phyloP scores from a whole-genome alignment of 2,888 invertebrate species.

The Syrphus vitripennis region DNA sequence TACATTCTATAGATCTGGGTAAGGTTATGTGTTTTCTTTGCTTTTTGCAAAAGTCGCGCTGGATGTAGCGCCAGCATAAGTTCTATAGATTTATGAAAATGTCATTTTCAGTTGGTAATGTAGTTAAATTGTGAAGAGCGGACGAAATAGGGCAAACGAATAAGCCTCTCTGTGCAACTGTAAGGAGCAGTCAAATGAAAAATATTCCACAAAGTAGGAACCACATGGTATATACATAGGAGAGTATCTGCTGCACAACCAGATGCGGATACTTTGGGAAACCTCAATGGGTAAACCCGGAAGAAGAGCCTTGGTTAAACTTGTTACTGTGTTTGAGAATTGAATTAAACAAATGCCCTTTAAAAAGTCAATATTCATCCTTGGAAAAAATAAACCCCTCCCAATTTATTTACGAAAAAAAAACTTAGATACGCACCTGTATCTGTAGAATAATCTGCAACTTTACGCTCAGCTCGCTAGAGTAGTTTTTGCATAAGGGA shows the following conservation, averaged over 20 bases:
- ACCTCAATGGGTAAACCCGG: not conserved
- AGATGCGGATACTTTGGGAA: not conserved
- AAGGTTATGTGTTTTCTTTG: conserved; percentile 43
- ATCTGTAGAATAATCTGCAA: conserved; percentile 41
- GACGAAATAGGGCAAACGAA: conserved; percentile 29
- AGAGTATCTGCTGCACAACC: not conserved
- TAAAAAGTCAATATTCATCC: too few species aligned
- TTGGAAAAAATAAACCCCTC: too few species aligned
- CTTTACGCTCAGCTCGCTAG: not conserved
- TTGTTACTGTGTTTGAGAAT: not conserved
- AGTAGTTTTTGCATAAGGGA: too few species aligned
- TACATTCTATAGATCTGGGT: not conserved
- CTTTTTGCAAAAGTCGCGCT: conserved; percentile 12
- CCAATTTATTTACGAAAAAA: not conserved
- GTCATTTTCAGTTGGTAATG: conserved; percentile 48
- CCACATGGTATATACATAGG: not conserved
- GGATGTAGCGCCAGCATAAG: conserved; percentile 52
- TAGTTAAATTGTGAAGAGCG: conserved; percentile 36
- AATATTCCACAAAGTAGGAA: conserved; percentile 37
- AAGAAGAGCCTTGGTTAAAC: not conserved
- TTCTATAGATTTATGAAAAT: conserved; percentile 61
- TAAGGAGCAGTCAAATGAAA: conserved; percentile 21
- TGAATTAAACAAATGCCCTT: too few species aligned
- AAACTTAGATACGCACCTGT: not conserved
- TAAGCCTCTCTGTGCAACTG: conserved; percentile 11